Evolutionary conservation across 2,797 vertebrate genomes (phyloP).

Genomic region (Platalea minor): DNA sequence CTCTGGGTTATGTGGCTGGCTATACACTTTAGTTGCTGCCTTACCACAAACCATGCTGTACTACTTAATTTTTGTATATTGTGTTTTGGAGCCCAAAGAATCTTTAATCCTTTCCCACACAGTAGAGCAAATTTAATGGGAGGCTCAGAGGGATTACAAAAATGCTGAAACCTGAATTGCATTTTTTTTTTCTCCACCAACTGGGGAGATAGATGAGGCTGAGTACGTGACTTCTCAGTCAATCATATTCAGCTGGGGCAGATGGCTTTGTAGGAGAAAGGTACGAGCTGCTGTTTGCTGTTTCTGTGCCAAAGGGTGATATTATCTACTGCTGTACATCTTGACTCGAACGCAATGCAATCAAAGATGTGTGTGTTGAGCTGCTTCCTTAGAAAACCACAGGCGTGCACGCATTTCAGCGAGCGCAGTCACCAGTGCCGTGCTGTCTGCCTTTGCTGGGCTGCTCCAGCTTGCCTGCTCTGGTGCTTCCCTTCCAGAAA

Average conservation of each 20-base stretch:
- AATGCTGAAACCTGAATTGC: slow-evolving; percentile 62
- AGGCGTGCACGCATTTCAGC: not conserved
- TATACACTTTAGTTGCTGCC: slow-evolving; percentile 10
- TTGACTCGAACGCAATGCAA: not conserved
- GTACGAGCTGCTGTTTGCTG: not conserved
- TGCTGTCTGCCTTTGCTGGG: not conserved
- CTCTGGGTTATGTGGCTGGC: not conserved
- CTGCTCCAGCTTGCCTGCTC: not conserved
- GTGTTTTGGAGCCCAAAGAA: slow-evolving; percentile 44
- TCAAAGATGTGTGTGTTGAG: not conserved
- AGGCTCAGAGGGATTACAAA: slow-evolving; percentile 61
- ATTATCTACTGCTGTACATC: not conserved
- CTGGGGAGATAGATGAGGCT: slow-evolving; percentile 31
- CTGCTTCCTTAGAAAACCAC: not conserved
- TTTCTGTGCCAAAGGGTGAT: not conserved
- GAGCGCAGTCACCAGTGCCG: not conserved
- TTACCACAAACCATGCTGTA: slow-evolving; percentile 31
- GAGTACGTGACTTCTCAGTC: slow-evolving; percentile 49
- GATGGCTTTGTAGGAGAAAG: slow-evolving; percentile 27
- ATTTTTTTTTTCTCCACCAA: slow-evolving; percentile 28
- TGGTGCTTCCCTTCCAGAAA: not conserved
- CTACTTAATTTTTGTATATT: slow-evolving; percentile 34
- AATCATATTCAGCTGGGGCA: not conserved
- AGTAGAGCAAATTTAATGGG: slow-evolving; percentile 54
- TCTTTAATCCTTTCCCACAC: slow-evolving; percentile 62